Evolutionary conservation across 30 jellyfish, hydroid and myxozoan species (phyloP), one percentile per base, ranked within the genome.

Genomic region (Mastigias papua): DNA sequence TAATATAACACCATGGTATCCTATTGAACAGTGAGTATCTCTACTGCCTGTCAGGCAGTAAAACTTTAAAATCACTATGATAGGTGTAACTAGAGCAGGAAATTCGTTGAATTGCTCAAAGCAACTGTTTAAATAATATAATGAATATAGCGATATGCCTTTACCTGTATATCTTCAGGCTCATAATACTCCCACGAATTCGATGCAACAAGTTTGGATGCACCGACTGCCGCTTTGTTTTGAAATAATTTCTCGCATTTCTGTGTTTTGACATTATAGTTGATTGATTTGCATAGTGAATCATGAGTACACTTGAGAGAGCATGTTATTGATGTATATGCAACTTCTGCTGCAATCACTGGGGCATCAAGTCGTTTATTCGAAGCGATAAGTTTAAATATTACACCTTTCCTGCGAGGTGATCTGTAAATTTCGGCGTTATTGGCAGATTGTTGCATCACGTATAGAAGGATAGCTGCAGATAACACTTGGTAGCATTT

Each of bases 201-300:
- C 7, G 54, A 8, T 42, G 54, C 7, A 15, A 42, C 54, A 8
- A 42, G 54, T 15, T 42, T 42, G 13, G 54, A 42, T 5, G 21
- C 74, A 1, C 37, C 74, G 19, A 17, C 74, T 63, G 74, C 23
- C 31, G n/a, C 1, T 72, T 68, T 34, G 0, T 30, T 34, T 21
- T 6, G 31, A 20, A 42, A 72, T 35, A 72, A 72, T 22, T 17
- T 30, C 66, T 72, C 83, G 20, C 83, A 72, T 27, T 23, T 72
- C 23, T 72, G 34, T 4, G 70, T 8, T 0, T 49, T 37, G 30
- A 15, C 32, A 33, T 72, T 72, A 69, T 33, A 72, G 26, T 72
- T 72, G 3, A 72, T 15, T 0, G 83, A 34, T 37, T 72, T 33
- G 37, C 83, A 72, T 0, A 0, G 48, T 3, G 37, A 8, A 15